phyloP scores from a whole-genome alignment of 2,797 vertebrate genomes.

The Siniperca obscura region DNA sequence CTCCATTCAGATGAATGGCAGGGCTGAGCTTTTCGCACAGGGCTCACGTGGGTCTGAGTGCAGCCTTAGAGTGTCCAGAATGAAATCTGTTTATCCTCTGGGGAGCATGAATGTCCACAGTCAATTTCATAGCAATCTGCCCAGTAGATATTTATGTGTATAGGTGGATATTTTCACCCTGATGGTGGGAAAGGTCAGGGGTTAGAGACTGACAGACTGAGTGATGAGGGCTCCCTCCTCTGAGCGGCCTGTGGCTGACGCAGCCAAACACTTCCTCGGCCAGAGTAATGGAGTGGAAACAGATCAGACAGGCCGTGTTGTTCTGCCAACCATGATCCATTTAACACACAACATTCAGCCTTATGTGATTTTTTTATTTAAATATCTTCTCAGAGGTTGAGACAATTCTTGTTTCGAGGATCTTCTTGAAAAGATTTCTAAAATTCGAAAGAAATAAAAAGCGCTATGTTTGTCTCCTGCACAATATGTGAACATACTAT shows the following conservation, averaged over 20 bases:
- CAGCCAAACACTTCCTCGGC: slow-evolving; percentile 48
- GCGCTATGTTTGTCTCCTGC: neutral
- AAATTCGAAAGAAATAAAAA: neutral
- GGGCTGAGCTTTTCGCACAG: neutral
- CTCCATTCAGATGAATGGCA: neutral
- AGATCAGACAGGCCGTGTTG: slow-evolving; percentile 35
- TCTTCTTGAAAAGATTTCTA: neutral
- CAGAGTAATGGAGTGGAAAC: slow-evolving; percentile 58
- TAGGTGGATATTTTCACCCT: neutral
- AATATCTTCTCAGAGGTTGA: neutral
- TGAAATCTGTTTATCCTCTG: neutral
- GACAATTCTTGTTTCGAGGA: neutral
- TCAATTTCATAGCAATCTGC: neutral
- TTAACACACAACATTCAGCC: slow-evolving; percentile 47
- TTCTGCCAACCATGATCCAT: slow-evolving; percentile 43
- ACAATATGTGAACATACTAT: neutral
- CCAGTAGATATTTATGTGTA: neutral
- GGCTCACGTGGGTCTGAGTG: neutral
- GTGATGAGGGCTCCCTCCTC: slow-evolving; percentile 36
- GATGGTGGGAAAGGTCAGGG: neutral
- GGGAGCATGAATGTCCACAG: neutral
- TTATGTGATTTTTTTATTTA: neutral
- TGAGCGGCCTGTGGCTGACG: slow-evolving; percentile 29
- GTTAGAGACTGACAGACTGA: slow-evolving; percentile 21
- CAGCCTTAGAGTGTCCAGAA: neutral